Evolutionary conservation across 2,113 vertebrate species (phyloP), one percentile per base, ranked within the genome.

Genomic region (Rhombomys opimus): DNA sequence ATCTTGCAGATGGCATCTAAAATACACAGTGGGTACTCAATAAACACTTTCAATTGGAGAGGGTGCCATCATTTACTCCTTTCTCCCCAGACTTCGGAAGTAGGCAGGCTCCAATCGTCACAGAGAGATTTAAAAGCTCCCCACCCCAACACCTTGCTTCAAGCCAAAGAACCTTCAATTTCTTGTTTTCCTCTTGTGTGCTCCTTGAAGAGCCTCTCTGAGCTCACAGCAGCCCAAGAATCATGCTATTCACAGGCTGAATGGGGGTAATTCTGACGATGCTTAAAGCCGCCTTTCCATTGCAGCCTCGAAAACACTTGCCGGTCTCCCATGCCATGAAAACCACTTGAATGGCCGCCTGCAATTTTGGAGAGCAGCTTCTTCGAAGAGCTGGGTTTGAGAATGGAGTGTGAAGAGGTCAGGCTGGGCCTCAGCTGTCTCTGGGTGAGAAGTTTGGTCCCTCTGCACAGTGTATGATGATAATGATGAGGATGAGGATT

Each of bases 321-420:
- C 87, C 94, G 20, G 7, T 93, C 86, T 95, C 38, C 38, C 57
- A 67, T 50, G 93, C 61, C 59, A 22, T 57, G 65, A 89, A 95
- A 95, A 54, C 57, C 86, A 87, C 95, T 97, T 35, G 41, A 95
- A 93, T 82, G 30, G 50, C 89, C 72, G 90, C 35, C 70, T 96
- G 96, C 96, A 61, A 76, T 95, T 81, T 57, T 91, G 67, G 84
- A 67, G 57, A 95, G 92, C 57, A 75, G 68, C 94, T 94, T 96
- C 94, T 82, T 76, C 89, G 89, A 32, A 94, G 76, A 70, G 52
- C 46, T 46, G 54, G 77, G 18, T 78, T 54, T 94, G 96, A 94
- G 94, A 94, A 91, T 72, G 82, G 57, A 50, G 81, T n/a, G 15
- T 41, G 20, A 75, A 78, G 59, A 82, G 72, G 87, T 91, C 85